Evolutionary conservation across 2,113 vertebrate genomes (phyloP).

Genomic region (Poeciliopsis prolifica): DNA sequence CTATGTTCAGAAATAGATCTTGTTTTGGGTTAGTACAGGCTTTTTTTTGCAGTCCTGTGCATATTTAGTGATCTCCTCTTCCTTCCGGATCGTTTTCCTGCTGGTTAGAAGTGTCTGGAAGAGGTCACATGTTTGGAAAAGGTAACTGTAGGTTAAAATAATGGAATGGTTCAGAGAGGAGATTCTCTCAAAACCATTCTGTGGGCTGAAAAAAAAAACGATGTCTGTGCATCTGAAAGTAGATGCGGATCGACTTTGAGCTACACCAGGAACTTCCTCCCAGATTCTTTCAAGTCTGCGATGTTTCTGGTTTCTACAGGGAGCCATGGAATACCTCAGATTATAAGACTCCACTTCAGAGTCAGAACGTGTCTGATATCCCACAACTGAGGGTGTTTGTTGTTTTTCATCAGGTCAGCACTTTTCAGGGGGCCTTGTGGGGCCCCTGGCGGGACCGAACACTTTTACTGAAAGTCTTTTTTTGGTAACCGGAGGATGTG

Average conservation of each 20-base stretch:
- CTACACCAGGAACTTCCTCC: neutral
- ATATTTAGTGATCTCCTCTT: neutral
- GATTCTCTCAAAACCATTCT: neutral
- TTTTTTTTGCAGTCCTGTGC: neutral
- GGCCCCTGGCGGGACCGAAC: neutral
- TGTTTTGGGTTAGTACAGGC: neutral
- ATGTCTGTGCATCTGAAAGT: too few relatives aligned
- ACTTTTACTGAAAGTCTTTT: conserved; percentile 16
- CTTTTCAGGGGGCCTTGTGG: neutral
- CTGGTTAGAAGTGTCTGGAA: neutral
- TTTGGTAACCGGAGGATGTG: neutral
- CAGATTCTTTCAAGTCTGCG: neutral
- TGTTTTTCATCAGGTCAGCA: neutral
- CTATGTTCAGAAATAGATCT: neutral
- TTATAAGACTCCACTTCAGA: too few relatives aligned
- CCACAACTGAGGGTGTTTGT: neutral
- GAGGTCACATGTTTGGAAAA: neutral
- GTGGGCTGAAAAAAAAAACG: too few relatives aligned
- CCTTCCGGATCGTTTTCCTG: neutral
- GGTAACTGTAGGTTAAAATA: conserved; percentile 4
- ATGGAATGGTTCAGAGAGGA: neutral
- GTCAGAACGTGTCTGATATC: neutral
- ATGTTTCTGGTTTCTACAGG: neutral
- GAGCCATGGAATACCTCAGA: neutral
- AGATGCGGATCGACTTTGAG: neutral